Evolutionary conservation across 2,797 vertebrate species (phyloP), one percentile per base, ranked within the genome.

Genomic region (Eremophila alpestris): DNA sequence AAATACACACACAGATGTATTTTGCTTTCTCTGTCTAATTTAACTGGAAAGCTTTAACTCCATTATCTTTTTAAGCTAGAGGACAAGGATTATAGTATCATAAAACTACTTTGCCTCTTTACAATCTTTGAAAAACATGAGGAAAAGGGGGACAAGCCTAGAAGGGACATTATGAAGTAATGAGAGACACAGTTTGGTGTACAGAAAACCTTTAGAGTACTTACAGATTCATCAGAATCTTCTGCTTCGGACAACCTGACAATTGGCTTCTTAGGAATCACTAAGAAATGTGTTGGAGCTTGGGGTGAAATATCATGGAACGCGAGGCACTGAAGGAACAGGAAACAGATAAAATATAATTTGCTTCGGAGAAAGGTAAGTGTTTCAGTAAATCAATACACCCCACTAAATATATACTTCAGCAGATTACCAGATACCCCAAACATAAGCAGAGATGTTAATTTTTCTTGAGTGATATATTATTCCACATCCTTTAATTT

Each of bases 251-350:
- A 99, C 87, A 99, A 97, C 48, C 98, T 98, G 70, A 98, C 60
- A 80, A 99, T 99, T 45, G 98, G 97, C 95, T 99, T 99, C 97
- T 98, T 99, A 10, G 99, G 99, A 85, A 99, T 98, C 29, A 99
- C 99, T 43, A 99, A 97, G 97, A 99, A 99, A 97, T 99, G 99
- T 45, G 98, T 98, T 58, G 99, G 99, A 67, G 99, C 99, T 98
- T 99, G 99, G 29, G 99, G 99, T 68, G 98, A 93, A 89, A 99
- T 90, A 79, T 99, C 99, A n/a, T 98, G 97, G 97, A 99, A 99
- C 41, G 98, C 99, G 90, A 99, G 98, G 90, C 99, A 99, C 99
- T 99, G 59, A 8, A 69, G 10, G 46, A 94, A 88, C 21, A 67
- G 24, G 3, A 74, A 87, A 93, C 3, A 85, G 36, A 58, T 69